Conservation (phyloP, 2,797 vertebrate species). For the Enteromius argenteus region DNA sequence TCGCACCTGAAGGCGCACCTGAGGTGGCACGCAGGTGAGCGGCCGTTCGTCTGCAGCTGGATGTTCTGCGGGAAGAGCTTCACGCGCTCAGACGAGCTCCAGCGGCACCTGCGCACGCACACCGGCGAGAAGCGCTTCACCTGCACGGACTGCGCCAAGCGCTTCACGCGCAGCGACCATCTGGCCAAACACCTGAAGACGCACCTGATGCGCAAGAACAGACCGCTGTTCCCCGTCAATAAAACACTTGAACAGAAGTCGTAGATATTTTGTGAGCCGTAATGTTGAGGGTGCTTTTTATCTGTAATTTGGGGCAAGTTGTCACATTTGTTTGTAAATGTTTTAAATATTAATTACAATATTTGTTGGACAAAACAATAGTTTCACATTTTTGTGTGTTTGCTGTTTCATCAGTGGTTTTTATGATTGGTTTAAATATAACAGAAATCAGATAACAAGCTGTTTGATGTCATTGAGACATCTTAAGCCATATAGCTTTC, state of each 20-base stretch:
- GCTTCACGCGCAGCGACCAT: constrained; percentile 89
- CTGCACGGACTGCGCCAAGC: constrained; percentile 85
- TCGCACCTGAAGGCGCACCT: constrained; percentile 93
- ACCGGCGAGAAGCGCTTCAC: constrained; percentile 93
- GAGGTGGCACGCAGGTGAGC: constrained; percentile 91
- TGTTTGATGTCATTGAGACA: not conserved
- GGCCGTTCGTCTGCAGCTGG: constrained; percentile 88
- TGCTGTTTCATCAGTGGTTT: not conserved
- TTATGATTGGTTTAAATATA: not conserved
- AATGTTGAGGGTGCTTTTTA: not conserved
- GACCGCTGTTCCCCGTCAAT: constrained; percentile 30
- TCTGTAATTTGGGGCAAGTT: not conserved
- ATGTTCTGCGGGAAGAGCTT: constrained; percentile 95
- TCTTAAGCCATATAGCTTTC: not conserved
- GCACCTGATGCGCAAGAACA: constrained; percentile 91
- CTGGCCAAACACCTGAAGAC: constrained; percentile 91
- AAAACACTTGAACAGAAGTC: not conserved
- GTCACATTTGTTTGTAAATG: not conserved
- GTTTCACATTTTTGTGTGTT: not conserved
- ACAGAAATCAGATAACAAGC: not conserved
- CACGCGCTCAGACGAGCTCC: constrained; percentile 93
- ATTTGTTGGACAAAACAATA: not conserved
- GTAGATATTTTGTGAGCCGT: not conserved
- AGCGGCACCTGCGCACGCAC: constrained; percentile 95
- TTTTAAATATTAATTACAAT: not conserved